These are phyloP conservation scores for Istiophorus platypterus DNA, from an alignment of 2,113 vertebrate genomes.

Conservation along the genomic window DNA sequence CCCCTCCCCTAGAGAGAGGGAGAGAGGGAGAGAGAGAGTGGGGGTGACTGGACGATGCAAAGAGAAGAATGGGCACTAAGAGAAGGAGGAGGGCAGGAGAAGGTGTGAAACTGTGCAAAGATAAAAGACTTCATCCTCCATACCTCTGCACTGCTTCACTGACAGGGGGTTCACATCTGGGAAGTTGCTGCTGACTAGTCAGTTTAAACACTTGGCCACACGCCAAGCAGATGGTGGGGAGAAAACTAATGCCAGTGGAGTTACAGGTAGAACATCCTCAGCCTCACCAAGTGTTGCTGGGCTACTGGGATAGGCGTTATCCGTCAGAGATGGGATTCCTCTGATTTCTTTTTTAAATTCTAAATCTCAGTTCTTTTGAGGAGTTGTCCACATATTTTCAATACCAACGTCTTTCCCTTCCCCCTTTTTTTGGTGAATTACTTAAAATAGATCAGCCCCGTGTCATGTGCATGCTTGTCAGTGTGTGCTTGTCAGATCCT, in stretches of 20 bases:
- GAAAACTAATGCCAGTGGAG: slow-evolving; percentile 20
- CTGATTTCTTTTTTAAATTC: neutral
- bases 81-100: slow-evolving; percentile 51
- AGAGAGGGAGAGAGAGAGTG: slow-evolving; percentile 15
- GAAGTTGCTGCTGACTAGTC: slow-evolving; percentile 42
- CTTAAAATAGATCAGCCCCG: neutral
- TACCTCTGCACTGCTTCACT: slow-evolving; percentile 16
- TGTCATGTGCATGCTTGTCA: neutral
- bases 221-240: slow-evolving; percentile 39
- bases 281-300: slow-evolving; percentile 9
- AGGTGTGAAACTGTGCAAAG: slow-evolving; percentile 51
- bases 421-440: neutral
- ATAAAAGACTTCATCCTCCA: slow-evolving; percentile 39
- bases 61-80: slow-evolving; percentile 34
- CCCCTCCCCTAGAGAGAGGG: slow-evolving; percentile 59
- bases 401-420: neutral
- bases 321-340: neutral
- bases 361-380: neutral
- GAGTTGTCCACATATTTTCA: neutral
- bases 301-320: neutral
- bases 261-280: slow-evolving; percentile 31
- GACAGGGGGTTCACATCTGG: slow-evolving; percentile 2
- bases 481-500: slow-evolving; percentile 18
- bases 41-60: slow-evolving; percentile 24
- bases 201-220: slow-evolving; percentile 27